Percentiles rank a stretch among this genome's conserved stretches.
phyloP scores from a whole-genome alignment of 2,888 invertebrate genomes.

The Hipparchia semele region DNA sequence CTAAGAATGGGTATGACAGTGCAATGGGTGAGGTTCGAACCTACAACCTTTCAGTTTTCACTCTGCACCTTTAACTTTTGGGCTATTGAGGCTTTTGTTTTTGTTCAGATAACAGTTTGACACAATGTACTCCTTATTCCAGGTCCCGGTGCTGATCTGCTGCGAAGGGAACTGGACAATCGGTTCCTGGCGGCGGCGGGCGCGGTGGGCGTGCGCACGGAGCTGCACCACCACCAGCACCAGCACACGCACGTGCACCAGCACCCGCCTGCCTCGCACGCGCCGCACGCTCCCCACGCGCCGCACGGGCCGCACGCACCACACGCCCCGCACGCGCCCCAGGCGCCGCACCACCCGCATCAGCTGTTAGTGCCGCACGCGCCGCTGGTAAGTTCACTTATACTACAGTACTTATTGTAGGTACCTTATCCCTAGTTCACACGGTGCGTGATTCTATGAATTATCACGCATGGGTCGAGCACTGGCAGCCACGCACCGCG shows the following conservation, averaged over 20 bases:
- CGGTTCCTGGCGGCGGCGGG: slow-evolving; percentile 95
- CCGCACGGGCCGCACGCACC: slow-evolving; percentile 50
- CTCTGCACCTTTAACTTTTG: too few relatives aligned
- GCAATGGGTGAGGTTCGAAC: too few relatives aligned
- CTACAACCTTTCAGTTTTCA: too few relatives aligned
- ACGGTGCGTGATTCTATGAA: too few relatives aligned
- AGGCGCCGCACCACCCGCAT: slow-evolving; percentile 58
- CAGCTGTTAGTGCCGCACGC: slow-evolving; percentile 59
- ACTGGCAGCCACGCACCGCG: too few relatives aligned
- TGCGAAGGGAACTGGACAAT: slow-evolving; percentile 94
- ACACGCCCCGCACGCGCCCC: slow-evolving; percentile 65
- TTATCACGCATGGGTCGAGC: too few relatives aligned
- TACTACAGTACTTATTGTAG: too few relatives aligned
- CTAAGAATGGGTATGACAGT: too few relatives aligned
- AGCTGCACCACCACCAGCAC: slow-evolving; percentile 97
- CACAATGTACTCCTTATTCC: slow-evolving; percentile 39
- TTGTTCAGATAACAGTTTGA: too few relatives aligned
- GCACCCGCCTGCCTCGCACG: slow-evolving; percentile 87
- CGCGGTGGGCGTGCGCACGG: slow-evolving; percentile 87
- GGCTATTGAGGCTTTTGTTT: background rate
- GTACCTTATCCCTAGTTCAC: too few relatives aligned
- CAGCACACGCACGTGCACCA: slow-evolving; percentile 96
- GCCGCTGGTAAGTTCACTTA: slow-evolving; percentile 82
- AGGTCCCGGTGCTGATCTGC: slow-evolving; percentile 88
- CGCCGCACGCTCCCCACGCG: slow-evolving; percentile 89